Evolutionary conservation across 2,888 invertebrate genomes (phyloP).

Genomic region (Heliconius ismenius): DNA sequence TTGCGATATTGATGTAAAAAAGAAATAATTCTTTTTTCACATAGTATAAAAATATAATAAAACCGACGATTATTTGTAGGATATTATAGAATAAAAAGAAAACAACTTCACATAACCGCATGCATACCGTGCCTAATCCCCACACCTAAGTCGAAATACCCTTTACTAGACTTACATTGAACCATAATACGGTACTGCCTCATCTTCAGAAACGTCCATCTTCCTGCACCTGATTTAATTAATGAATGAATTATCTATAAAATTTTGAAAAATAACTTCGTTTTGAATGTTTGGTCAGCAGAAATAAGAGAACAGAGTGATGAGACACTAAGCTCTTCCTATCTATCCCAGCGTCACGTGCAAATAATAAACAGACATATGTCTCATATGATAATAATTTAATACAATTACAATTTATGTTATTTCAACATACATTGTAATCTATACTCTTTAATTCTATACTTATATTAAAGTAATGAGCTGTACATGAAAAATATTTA

Average conservation of each 20-base stretch:
- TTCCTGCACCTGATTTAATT: slow-evolving; percentile 31
- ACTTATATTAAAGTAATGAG: too few species aligned
- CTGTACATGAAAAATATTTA: too few species aligned
- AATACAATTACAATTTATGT: too few species aligned
- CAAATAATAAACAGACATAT: neutral
- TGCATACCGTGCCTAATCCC: slow-evolving; percentile 14
- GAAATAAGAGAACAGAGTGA: slow-evolving; percentile 10
- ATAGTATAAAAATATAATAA: too few species aligned
- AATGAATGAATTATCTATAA: neutral
- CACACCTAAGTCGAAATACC: neutral
- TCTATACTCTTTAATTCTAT: too few species aligned
- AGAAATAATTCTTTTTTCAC: too few species aligned
- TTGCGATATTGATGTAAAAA: too few species aligned
- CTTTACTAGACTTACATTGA: slow-evolving; percentile 32
- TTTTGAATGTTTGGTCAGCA: too few species aligned
- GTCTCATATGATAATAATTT: neutral
- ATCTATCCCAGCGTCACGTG: neutral
- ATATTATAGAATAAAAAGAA: neutral
- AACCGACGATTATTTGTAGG: too few species aligned
- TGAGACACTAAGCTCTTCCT: slow-evolving; percentile 1
- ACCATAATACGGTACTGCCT: slow-evolving; percentile 29
- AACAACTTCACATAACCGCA: neutral
- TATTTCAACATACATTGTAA: neutral
- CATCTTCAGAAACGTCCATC: slow-evolving; percentile 17
- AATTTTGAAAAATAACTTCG: neutral